Evolutionary conservation across 35 echinoderm and acorn worm species (phyloP).

Genomic region (Acanthaster planci): DNA sequence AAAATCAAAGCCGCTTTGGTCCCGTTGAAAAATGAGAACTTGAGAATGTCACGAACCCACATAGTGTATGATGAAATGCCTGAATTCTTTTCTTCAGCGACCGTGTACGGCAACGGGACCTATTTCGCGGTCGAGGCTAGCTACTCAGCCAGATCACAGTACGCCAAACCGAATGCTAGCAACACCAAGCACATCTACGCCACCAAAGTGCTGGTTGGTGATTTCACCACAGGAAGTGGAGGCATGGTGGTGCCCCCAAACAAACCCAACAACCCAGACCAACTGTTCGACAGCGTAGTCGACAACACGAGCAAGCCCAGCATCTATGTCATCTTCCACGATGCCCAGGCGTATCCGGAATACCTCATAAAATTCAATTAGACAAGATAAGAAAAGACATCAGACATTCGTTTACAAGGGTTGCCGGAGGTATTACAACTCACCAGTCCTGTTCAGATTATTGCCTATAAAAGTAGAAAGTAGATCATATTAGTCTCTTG

Average conservation of each 20-base stretch:
- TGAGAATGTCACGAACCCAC: too few species aligned
- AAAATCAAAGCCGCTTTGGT: too few species aligned
- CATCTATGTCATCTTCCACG: constrained; percentile 46
- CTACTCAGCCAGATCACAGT: not conserved
- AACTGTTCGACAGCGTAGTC: constrained; percentile 29
- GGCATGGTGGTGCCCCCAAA: not conserved
- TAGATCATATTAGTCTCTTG: too few species aligned
- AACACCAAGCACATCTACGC: constrained; percentile 32
- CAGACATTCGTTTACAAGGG: too few species aligned
- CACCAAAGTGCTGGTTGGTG: constrained; percentile 35
- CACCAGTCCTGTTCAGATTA: too few species aligned
- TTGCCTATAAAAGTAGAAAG: too few species aligned
- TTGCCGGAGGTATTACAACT: too few species aligned
- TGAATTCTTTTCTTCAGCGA: constrained; percentile 1
- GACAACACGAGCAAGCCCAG: constrained; percentile 24
- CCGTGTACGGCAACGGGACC: constrained; percentile 30
- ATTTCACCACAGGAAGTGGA: not conserved
- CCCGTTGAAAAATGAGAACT: too few species aligned
- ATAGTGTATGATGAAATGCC: not conserved
- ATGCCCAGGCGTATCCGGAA: constrained; percentile 54
- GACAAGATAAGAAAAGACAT: too few species aligned
- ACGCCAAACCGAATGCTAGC: not conserved
- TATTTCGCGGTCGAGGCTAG: constrained; percentile 38
- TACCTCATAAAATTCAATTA: constrained; percentile 53
- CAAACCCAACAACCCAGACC: not conserved